Percentiles rank a stretch among this genome's conserved stretches.
These are phyloP conservation scores for Apocheima hispidaria DNA, from an alignment of 2,888 invertebrate genomes.

Conservation along the genomic window DNA sequence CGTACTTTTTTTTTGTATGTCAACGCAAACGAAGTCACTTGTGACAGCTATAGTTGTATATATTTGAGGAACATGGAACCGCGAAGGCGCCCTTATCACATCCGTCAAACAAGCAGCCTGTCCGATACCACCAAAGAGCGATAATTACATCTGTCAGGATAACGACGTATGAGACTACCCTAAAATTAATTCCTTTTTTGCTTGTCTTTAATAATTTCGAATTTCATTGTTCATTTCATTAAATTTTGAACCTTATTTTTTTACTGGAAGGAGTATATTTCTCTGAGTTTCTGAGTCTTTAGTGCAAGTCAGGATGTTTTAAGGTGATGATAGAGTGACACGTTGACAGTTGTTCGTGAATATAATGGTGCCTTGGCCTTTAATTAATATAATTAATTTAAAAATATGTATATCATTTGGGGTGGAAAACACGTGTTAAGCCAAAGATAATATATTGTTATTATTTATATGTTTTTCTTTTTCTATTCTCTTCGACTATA, in stretches of 20 bases:
- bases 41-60: no score
- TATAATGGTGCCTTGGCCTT: constrained; percentile 54
- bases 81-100: constrained; percentile 1
- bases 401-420: no score
- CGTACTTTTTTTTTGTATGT: no score
- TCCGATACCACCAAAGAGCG: constrained; percentile 3
- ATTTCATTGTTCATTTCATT: neutral
- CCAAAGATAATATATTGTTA: constrained; percentile 1
- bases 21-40: no score
- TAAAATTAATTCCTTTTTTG: constrained; percentile 26
- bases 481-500: no score
- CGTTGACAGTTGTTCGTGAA: constrained; percentile 63
- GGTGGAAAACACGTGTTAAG: constrained; percentile 24
- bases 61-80: constrained; percentile 3
- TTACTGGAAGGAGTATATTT: constrained; percentile 1
- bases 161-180: constrained; percentile 22
- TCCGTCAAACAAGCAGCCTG: constrained; percentile 7
- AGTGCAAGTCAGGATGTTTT: constrained; percentile 44
- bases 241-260: constrained; percentile 9
- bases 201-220: constrained; percentile 15
- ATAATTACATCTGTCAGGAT: constrained; percentile 28
- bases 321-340: constrained; percentile 63
- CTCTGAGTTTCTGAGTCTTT: constrained; percentile 12
- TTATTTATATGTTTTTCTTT: no score
- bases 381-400: constrained; percentile 65